These are phyloP conservation scores for Drosophila crucigera DNA, from an alignment of 2,888 invertebrate genomes.

Conservation along the genomic window DNA sequence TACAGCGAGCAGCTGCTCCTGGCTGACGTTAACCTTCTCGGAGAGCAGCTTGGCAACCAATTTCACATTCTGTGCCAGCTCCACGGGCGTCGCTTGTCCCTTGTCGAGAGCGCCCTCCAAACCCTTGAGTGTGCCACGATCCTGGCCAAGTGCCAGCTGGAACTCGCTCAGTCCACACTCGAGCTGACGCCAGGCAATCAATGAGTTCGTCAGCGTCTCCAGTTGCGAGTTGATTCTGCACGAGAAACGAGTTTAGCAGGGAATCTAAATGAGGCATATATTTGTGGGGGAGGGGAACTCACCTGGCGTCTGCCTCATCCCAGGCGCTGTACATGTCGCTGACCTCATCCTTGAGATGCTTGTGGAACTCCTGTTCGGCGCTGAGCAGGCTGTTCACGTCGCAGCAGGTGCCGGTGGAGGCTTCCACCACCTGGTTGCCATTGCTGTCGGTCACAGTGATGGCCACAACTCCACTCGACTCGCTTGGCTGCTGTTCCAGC, in stretches of 20 bases:
- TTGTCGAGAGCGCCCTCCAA: slow-evolving; percentile 84
- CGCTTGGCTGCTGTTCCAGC: background rate
- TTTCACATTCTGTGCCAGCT: slow-evolving; percentile 85
- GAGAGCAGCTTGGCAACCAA: slow-evolving; percentile 85
- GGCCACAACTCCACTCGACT: slow-evolving; percentile 39
- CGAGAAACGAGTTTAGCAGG: background rate
- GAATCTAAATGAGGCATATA: background rate
- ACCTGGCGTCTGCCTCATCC: slow-evolving; percentile 90
- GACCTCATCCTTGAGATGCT: slow-evolving; percentile 88
- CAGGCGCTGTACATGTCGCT: slow-evolving; percentile 90
- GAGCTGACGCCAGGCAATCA: slow-evolving; percentile 91
- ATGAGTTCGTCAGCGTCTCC: slow-evolving; percentile 89
- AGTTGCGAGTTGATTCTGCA: slow-evolving; percentile 90
- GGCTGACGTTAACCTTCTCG: slow-evolving; percentile 85
- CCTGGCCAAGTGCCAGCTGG: slow-evolving; percentile 91
- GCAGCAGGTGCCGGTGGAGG: slow-evolving; percentile 68
- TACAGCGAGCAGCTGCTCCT: slow-evolving; percentile 83
- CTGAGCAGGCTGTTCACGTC: slow-evolving; percentile 80
- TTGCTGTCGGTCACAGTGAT: slow-evolving; percentile 79
- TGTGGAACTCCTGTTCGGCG: slow-evolving; percentile 85
- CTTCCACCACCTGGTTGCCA: slow-evolving; percentile 73
- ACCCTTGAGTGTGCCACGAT: slow-evolving; percentile 86
- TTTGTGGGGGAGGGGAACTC: slow-evolving; percentile 16
- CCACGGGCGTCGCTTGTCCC: slow-evolving; percentile 83
- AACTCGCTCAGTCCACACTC: slow-evolving; percentile 91